A percentile compares a stretch with the other conserved stretches of the same genome.
phyloP scores from a whole-genome alignment of 2,888 invertebrate genomes.

The Argyresthia albistria region DNA sequence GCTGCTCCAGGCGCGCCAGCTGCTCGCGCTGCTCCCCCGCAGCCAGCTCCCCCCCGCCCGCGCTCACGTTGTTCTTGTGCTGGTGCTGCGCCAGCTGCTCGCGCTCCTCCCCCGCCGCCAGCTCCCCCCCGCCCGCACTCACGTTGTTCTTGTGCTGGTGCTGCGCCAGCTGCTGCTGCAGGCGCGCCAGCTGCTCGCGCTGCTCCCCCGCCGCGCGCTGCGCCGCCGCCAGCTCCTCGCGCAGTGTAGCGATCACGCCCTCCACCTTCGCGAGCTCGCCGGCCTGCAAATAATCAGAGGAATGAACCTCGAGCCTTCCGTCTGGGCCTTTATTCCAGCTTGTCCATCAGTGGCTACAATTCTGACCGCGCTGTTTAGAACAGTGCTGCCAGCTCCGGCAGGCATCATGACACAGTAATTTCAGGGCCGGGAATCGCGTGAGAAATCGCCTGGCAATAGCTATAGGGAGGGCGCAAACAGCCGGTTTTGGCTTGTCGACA shows the following conservation, averaged over 20 bases:
- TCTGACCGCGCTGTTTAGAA: no score
- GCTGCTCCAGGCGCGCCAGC: slow-evolving; percentile 62
- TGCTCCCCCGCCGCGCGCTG: slow-evolving; percentile 34
- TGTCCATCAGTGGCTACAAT: no score
- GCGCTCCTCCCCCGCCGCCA: slow-evolving; percentile 82
- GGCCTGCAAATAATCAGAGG: slow-evolving; percentile 21
- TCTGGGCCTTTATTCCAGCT: no score
- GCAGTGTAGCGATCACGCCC: slow-evolving; percentile 62
- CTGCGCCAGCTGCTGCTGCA: slow-evolving; percentile 75
- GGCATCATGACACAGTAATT: no score
- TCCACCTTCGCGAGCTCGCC: slow-evolving; percentile 62
- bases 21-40: slow-evolving; percentile 77
- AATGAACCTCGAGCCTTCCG: no score
- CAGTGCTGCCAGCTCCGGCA: no score
- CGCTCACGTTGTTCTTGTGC: slow-evolving; percentile 81
- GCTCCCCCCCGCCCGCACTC: no score
- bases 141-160: slow-evolving; percentile 91
- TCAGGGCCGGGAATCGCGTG: no score
- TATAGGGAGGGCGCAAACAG: no score
- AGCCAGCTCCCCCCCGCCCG: slow-evolving; percentile 78
- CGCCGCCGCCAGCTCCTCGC: slow-evolving; percentile 53
- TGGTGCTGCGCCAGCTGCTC: slow-evolving; percentile 81
- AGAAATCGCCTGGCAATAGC: no score
- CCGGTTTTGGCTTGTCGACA: no score
- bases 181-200: slow-evolving; percentile 46